A percentile compares a stretch with the other conserved stretches of the same genome.
These are phyloP conservation scores for Apteryx owenii DNA, from an alignment of 2,113 vertebrate species.

Conservation along the genomic window DNA sequence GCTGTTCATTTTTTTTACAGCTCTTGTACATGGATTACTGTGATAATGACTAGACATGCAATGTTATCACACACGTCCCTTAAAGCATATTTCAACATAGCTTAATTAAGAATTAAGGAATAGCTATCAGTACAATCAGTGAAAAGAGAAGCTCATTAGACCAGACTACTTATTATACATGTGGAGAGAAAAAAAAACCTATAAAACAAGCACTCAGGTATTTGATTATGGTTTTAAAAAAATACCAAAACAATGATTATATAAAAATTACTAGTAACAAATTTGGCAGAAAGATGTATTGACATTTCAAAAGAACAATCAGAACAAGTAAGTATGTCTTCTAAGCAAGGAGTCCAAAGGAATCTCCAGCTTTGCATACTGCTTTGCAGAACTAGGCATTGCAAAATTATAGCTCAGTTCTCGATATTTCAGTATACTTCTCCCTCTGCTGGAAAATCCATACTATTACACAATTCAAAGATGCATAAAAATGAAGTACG, in stretches of 20 bases:
- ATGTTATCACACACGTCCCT: background rate
- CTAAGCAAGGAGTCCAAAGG: background rate
- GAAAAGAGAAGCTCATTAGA: slow-evolving; percentile 40
- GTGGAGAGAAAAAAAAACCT: background rate
- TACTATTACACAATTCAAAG: background rate
- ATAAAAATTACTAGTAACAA: background rate
- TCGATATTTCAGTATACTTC: background rate
- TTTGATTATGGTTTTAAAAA: background rate
- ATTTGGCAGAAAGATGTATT: background rate
- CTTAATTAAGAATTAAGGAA: slow-evolving; percentile 40
- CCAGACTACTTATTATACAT: background rate
- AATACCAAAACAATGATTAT: background rate
- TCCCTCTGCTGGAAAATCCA: slow-evolving; percentile 60
- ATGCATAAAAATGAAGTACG: background rate
- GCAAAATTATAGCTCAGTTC: background rate
- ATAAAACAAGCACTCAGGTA: background rate
- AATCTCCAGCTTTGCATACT: background rate
- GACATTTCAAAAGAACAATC: background rate
- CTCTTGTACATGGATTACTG: background rate
- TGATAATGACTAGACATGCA: background rate
- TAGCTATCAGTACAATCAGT: slow-evolving; percentile 18
- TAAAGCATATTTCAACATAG: slow-evolving; percentile 8
- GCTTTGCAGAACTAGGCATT: background rate
- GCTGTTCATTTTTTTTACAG: background rate
- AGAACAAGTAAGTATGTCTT: background rate